Percentiles rank a stretch among this genome's conserved stretches.
Conservation (phyloP, 2,888 invertebrate genomes). For the Neoascia interrupta region DNA sequence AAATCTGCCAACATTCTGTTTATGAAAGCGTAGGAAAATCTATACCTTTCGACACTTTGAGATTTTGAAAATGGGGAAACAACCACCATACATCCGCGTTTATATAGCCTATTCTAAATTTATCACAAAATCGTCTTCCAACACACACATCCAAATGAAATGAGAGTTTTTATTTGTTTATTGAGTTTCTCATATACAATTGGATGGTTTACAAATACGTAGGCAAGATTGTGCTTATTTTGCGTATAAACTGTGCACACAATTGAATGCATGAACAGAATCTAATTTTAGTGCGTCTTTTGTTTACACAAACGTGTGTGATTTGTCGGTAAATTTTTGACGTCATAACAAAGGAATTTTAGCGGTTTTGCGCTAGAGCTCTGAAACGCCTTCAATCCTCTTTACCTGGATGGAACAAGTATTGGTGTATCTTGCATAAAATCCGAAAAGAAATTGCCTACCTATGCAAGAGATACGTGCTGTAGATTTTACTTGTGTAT, state of each 20-base stretch:
- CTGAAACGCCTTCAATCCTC: constrained; percentile 2
- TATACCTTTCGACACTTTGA: constrained; percentile 29
- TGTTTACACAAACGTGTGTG: constrained; percentile 41
- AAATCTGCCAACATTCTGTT: constrained; percentile 1
- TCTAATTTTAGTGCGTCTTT: constrained; percentile 51
- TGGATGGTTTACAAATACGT: constrained; percentile 74
- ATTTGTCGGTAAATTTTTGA: constrained; percentile 38
- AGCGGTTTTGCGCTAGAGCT: too few species aligned
- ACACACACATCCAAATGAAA: constrained; percentile 16
- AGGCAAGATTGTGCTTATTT: constrained; percentile 10
- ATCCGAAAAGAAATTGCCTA: background rate
- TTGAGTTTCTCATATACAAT: too few species aligned
- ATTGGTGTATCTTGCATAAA: background rate
- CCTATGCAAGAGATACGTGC: background rate
- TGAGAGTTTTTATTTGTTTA: constrained; percentile 70
- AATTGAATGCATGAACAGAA: constrained; percentile 14
- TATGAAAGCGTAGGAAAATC: constrained; percentile 1
- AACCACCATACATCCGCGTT: constrained; percentile 44
- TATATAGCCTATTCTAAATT: constrained; percentile 73
- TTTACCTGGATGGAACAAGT: background rate
- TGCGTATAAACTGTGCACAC: constrained; percentile 26
- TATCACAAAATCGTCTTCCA: constrained; percentile 76
- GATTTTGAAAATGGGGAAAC: constrained; percentile 47
- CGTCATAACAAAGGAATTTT: constrained; percentile 61
- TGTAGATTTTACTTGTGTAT: constrained; percentile 6